phyloP scores from a whole-genome alignment of 2,888 invertebrate genomes.

The Alitta virens region DNA sequence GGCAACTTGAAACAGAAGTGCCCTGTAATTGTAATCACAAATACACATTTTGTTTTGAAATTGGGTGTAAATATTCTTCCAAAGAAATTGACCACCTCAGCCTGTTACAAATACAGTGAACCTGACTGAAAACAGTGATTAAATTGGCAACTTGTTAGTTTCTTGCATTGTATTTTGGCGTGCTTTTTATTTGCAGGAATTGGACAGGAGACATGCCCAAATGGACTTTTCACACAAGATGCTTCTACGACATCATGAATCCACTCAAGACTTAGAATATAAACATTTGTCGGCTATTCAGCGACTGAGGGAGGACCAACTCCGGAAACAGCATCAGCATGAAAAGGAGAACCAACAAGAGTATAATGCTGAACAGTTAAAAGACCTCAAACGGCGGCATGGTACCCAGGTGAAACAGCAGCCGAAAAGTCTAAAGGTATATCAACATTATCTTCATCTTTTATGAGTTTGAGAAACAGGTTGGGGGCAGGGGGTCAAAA shows the following conservation, averaged over 20 bases:
- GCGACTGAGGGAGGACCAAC: slow-evolving; percentile 70
- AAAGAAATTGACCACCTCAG: too few species aligned
- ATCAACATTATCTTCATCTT: too few species aligned
- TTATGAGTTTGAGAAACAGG: too few species aligned
- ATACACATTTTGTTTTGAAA: too few species aligned
- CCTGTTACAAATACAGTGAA: too few species aligned
- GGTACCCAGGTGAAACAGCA: slow-evolving; percentile 95
- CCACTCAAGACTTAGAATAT: slow-evolving; percentile 93
- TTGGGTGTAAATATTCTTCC: too few species aligned
- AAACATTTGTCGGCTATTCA: slow-evolving; percentile 94
- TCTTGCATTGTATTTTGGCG: background rate
- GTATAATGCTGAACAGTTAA: slow-evolving; percentile 91
- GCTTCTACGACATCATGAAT: slow-evolving; percentile 92
- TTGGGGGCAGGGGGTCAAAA: too few species aligned
- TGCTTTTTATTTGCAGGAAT: slow-evolving; percentile 66
- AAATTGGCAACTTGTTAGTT: too few species aligned
- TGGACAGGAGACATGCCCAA: slow-evolving; percentile 91
- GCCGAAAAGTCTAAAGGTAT: slow-evolving; percentile 94
- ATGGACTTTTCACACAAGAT: slow-evolving; percentile 92
- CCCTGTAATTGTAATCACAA: too few species aligned
- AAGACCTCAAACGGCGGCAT: slow-evolving; percentile 94
- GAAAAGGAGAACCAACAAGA: slow-evolving; percentile 84
- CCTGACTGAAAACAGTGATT: too few species aligned
- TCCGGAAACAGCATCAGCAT: slow-evolving; percentile 83
- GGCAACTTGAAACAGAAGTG: too few species aligned